A percentile compares a stretch with the other conserved stretches of the same genome.
Conservation (phyloP, 2,888 invertebrate genomes). For the Drosophila suboccidentalis region DNA sequence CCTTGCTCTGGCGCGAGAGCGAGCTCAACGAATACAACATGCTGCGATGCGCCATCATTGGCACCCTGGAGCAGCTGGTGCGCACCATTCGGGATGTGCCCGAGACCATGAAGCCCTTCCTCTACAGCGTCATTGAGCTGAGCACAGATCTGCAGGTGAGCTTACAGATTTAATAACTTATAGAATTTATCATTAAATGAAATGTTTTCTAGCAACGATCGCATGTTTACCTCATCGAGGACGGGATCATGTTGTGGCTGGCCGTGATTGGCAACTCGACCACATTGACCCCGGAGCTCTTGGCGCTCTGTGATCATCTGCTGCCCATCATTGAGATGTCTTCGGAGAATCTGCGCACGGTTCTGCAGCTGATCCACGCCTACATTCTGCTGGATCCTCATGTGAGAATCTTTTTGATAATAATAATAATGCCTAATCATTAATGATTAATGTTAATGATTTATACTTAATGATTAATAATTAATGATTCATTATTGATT, state of each 20-base stretch:
- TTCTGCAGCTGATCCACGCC: slow-evolving; percentile 93
- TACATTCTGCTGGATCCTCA: slow-evolving; percentile 92
- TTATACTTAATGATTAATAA: too few species aligned
- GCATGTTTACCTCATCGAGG: slow-evolving; percentile 96
- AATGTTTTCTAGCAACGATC: slow-evolving; percentile 88
- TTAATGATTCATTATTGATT: too few species aligned
- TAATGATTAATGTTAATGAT: too few species aligned
- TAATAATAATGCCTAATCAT: background rate
- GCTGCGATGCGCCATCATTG: slow-evolving; percentile 95
- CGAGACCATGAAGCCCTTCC: slow-evolving; percentile 88
- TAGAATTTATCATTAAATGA: background rate
- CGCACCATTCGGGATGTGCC: slow-evolving; percentile 89
- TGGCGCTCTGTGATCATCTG: slow-evolving; percentile 91
- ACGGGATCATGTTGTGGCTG: slow-evolving; percentile 96
- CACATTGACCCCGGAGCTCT: slow-evolving; percentile 88
- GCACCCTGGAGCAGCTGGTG: slow-evolving; percentile 92
- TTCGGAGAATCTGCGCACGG: slow-evolving; percentile 92
- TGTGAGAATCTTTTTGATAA: slow-evolving; percentile 8
- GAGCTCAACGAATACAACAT: slow-evolving; percentile 92
- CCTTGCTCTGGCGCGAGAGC: slow-evolving; percentile 95
- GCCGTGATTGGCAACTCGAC: slow-evolving; percentile 93
- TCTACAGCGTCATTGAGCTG: slow-evolving; percentile 89
- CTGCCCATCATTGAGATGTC: slow-evolving; percentile 92
- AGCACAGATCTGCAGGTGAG: slow-evolving; percentile 91
- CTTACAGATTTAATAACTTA: background rate